Conservation (phyloP, 2,113 vertebrate genomes). For the Aegithalos caudatus region DNA sequence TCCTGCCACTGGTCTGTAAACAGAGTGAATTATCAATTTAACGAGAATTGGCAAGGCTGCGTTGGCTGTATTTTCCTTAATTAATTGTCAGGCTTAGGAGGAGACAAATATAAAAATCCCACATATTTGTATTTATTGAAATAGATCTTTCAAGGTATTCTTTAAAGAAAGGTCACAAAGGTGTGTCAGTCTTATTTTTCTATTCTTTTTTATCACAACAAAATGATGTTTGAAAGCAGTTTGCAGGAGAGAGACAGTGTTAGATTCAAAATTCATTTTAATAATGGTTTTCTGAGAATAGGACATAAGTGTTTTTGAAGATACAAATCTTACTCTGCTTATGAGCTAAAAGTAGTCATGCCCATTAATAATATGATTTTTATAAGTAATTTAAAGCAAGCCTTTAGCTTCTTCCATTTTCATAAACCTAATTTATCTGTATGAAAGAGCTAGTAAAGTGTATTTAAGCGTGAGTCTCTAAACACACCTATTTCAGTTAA, state of each 20-base stretch:
- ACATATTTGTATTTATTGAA: not conserved
- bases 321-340: not conserved
- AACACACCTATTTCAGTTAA: not conserved
- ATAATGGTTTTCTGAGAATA: not conserved
- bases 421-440: not conserved
- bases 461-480: not conserved
- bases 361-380: not conserved
- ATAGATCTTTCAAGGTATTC: not conserved
- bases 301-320: not conserved
- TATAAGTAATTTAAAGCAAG: not conserved
- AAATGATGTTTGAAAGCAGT: not conserved
- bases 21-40: not conserved
- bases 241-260: not conserved
- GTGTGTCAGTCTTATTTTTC: not conserved
- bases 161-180: not conserved
- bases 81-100: not conserved
- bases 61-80: not conserved
- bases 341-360: not conserved
- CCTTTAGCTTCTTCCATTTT: not conserved
- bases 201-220: not conserved
- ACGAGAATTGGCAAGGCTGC: not conserved
- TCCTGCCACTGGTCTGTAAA: not conserved
- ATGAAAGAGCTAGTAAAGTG: not conserved
- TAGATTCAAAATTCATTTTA: not conserved
- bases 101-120: not conserved